Conservation (phyloP, 2,797 vertebrate genomes). For the Leuciscus waleckii region DNA sequence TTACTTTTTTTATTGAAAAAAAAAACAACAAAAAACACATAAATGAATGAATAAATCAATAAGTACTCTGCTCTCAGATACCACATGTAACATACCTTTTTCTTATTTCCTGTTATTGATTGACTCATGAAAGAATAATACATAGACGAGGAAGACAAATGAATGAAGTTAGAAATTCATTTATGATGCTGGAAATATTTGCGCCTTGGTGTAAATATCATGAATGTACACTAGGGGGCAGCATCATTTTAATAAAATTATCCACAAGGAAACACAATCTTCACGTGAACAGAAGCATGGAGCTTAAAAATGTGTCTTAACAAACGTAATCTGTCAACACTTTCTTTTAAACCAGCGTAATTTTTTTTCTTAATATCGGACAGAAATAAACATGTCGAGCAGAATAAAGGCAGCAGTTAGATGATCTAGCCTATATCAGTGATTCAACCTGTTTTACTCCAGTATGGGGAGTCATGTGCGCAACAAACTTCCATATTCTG, state of each 20-base stretch:
- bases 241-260: not conserved
- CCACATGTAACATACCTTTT: not conserved
- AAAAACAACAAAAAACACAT: not conserved
- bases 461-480: too few relatives aligned
- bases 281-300: not conserved
- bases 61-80: not conserved
- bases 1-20: too few relatives aligned
- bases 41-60: not conserved
- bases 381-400: not conserved
- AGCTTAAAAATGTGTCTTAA: not conserved
- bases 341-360: not conserved
- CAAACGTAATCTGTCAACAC: not conserved
- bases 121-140: not conserved
- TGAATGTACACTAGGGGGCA: constrained; percentile 25
- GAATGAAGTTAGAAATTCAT: not conserved
- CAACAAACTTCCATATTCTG: too few relatives aligned
- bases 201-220: not conserved
- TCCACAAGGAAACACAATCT: not conserved
- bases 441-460: not conserved
- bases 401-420: not conserved
- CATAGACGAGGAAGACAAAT: not conserved
- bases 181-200: not conserved
- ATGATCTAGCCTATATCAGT: not conserved
- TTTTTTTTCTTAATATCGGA: not conserved
- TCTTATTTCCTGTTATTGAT: not conserved